Evolutionary conservation across 2,888 invertebrate species (phyloP).

Genomic region (Stenchaetothrips biformis): DNA sequence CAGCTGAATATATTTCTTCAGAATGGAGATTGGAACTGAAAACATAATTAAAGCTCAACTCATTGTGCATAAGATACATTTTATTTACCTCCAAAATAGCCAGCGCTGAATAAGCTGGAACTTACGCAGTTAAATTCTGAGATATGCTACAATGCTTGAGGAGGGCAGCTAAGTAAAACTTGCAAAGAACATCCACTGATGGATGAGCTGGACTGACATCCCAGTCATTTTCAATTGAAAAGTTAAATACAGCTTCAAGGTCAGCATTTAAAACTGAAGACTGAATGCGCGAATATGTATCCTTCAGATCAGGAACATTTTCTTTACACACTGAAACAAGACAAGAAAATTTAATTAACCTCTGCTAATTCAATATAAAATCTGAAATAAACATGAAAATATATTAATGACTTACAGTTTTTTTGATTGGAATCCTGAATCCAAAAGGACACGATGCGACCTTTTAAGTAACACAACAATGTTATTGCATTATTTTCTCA

Average conservation of each 20-base stretch:
- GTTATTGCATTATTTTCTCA: background rate
- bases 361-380: no score
- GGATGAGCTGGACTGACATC: background rate
- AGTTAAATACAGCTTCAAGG: background rate
- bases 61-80: background rate
- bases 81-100: no score
- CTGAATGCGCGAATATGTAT: background rate
- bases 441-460: background rate
- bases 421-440: background rate
- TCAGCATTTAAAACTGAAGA: background rate
- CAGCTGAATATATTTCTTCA: background rate
- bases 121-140: background rate
- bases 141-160: background rate
- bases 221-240: background rate
- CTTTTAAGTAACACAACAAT: background rate
- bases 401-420: background rate
- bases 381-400: background rate
- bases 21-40: background rate
- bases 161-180: slow-evolving; percentile 5
- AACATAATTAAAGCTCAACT: background rate
- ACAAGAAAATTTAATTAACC: background rate
- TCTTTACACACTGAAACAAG: background rate
- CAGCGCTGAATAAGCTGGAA: background rate
- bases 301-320: background rate
- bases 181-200: background rate